Base-by-base conservation (phyloP, 2,888 invertebrate species). In the Drosophila bunnanda region DNA sequence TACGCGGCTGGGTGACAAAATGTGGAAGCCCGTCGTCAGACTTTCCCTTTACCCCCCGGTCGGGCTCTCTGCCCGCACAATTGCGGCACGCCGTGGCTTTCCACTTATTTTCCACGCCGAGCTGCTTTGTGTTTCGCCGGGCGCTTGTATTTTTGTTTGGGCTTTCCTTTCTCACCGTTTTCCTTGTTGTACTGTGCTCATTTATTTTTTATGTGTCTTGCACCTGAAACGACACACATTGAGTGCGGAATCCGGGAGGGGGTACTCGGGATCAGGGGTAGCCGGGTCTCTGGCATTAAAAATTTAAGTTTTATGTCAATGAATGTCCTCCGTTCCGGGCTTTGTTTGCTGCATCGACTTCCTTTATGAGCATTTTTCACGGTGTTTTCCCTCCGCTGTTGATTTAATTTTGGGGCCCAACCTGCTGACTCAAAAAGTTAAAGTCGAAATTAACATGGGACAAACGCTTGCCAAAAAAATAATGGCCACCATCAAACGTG, bases 281-380 rank as follows among this genome's bases (percentile, higher is more conserved):
- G 41, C 38, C 32, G 17, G 32, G 41, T 53, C 44, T 58, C 38
- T 68, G 75, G 65, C 77, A 83, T 88, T 80, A 88, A 85, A 77
- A 80, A 85, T 85, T 81, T 58, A 88, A 85, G 75, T 74, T 82
- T 71, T 74, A 65, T 85, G 81, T 71, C 86, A 74, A 78, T 80
- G 75, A 75, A 78, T 82, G 77, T 79, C 67, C 48, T 71, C 68
- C 61, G 25, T 57, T 73, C 75, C 66, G 22, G 48, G 57, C 61
- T 69, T 70, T 41, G 76, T 57, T 64, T 30, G 43, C 53, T 62
- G 54, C 58, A 44, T 50, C 58, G 56, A 52, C 46, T 50, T 65
- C n/a, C 34, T 69, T 65, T 66, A 57, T 28, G 55, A 65, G 65
- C 57, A 57, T 68, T 67, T 70, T 59, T 65, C 64, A 61, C 57